Conservation (phyloP, 1,140 invertebrate genomes). For the Anastrepha obliqua region DNA sequence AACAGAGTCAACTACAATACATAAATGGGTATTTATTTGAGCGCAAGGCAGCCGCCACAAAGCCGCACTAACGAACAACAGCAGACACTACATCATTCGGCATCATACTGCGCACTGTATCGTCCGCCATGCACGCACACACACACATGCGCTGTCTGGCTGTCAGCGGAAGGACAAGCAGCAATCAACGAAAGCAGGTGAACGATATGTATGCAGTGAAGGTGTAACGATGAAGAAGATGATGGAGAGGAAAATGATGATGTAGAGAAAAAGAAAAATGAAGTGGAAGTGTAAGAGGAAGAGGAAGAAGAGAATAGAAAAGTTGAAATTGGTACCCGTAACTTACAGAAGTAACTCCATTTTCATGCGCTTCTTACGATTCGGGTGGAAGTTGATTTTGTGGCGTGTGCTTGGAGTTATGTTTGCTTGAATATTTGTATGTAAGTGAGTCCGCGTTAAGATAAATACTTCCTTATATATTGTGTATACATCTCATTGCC, state of each 20-base stretch:
- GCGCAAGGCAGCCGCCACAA: background rate
- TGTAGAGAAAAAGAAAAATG: background rate
- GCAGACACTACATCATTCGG: background rate
- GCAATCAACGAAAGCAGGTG: background rate
- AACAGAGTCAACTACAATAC: background rate
- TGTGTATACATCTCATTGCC: background rate
- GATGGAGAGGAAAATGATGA: background rate
- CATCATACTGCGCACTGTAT: background rate
- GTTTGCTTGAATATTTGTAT: background rate
- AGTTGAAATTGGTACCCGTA: background rate
- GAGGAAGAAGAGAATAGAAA: background rate
- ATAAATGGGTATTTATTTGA: background rate
- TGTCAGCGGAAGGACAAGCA: background rate
- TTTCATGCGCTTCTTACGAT: background rate
- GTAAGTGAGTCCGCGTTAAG: background rate
- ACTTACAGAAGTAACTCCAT: constrained; percentile 1
- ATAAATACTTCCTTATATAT: no score
- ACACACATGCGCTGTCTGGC: background rate
- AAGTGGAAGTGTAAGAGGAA: no score
- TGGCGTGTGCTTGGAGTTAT: background rate
- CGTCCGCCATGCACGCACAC: background rate
- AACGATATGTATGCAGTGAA: background rate
- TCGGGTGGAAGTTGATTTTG: background rate
- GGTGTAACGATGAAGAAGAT: background rate
- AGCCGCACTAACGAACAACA: constrained; percentile 45